phyloP scores from a whole-genome alignment of 2,797 vertebrate genomes.

The Alfaro cultratus region DNA sequence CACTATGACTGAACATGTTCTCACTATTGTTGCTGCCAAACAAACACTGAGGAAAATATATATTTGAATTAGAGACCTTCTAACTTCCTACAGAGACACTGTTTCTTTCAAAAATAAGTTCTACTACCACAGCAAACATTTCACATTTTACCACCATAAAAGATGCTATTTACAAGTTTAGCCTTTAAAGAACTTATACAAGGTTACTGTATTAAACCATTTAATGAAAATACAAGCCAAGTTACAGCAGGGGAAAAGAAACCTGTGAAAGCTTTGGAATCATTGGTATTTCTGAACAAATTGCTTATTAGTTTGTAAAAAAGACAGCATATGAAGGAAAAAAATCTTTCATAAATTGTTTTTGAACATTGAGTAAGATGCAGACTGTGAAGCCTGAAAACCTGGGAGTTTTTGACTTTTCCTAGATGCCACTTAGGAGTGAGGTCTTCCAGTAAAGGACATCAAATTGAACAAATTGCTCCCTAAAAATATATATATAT shows the following conservation, averaged over 20 bases:
- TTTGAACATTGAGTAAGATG: not conserved
- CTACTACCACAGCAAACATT: not conserved
- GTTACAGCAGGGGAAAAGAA: not conserved
- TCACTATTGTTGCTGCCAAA: not conserved
- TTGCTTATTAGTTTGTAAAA: not conserved
- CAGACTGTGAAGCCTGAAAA: not conserved
- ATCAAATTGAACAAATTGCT: conserved; percentile 1
- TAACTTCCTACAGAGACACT: conserved; percentile 2
- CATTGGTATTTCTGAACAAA: not conserved
- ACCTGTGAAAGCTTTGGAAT: not conserved
- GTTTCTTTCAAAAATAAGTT: not conserved
- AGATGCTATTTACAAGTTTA: not conserved
- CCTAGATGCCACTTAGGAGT: not conserved
- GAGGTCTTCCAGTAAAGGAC: conserved; percentile 5
- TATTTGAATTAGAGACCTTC: not conserved
- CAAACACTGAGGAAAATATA: not conserved
- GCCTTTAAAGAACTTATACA: not conserved
- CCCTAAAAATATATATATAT: conserved; percentile 7
- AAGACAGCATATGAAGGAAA: not conserved
- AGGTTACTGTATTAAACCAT: conserved; percentile 1
- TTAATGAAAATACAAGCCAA: not conserved
- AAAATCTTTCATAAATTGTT: not conserved
- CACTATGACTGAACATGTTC: not conserved
- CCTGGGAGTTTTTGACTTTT: conserved; percentile 1
- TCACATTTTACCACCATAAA: conserved; percentile 5